Percentiles rank a stretch among this genome's conserved stretches.
These are phyloP conservation scores for Trematomus bernacchii DNA, from an alignment of 2,797 vertebrate species.

Conservation along the genomic window DNA sequence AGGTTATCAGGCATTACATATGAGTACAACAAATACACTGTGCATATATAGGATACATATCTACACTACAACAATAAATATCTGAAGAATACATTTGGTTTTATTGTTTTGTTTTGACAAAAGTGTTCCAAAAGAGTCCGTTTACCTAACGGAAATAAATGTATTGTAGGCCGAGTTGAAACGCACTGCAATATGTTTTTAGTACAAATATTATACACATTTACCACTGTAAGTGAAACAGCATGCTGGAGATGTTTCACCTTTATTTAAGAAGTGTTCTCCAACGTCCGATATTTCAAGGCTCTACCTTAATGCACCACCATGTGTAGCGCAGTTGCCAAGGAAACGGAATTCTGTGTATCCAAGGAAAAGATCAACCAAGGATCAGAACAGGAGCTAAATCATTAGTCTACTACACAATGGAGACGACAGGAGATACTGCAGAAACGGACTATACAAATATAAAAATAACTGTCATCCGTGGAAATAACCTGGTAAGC, in stretches of 20 bases:
- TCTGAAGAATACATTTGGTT: no score
- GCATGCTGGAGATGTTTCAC: neutral
- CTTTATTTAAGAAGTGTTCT: neutral
- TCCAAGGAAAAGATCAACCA: accelerated
- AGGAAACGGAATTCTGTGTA: neutral
- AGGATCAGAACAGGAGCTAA: no score
- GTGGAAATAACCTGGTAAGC: slow-evolving; percentile 63
- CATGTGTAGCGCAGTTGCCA: neutral
- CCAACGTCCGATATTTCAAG: neutral
- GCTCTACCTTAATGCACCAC: slow-evolving; percentile 18
- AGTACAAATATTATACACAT: no score
- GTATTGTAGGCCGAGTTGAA: no score
- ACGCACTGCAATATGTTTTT: no score
- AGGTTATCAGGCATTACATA: no score
- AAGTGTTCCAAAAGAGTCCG: no score
- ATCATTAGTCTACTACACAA: neutral
- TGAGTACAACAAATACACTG: no score
- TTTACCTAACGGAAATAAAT: no score
- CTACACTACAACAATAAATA: no score
- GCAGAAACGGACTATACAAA: neutral
- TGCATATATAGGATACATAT: no score
- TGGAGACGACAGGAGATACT: slow-evolving; percentile 19
- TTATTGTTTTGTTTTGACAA: no score
- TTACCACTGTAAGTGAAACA: neutral
- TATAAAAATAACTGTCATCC: slow-evolving; percentile 36